Evolutionary conservation across 2,113 vertebrate genomes (phyloP).

Genomic region (Lycaon pictus): DNA sequence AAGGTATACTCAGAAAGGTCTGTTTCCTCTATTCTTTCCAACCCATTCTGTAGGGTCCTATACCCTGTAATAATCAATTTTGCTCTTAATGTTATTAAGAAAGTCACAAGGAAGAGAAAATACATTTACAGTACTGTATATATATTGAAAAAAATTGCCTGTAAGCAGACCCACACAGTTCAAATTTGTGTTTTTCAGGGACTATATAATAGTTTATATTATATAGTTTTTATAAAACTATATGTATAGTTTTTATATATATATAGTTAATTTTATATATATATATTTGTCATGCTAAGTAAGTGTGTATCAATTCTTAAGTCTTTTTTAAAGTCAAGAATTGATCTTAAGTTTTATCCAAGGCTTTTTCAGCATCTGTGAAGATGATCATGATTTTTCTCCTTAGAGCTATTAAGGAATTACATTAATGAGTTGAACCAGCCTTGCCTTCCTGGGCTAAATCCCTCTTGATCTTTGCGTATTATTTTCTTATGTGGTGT

Average conservation of each 20-base stretch:
- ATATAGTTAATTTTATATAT: too few relatives aligned
- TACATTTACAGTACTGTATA: neutral
- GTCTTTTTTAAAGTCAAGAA: neutral
- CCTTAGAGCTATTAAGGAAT: neutral
- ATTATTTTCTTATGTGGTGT: neutral
- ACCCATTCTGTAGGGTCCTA: neutral
- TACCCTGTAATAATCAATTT: neutral
- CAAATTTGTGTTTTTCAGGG: neutral
- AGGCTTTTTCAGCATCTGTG: neutral
- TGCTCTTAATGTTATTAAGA: neutral
- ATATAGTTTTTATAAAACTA: too few relatives aligned
- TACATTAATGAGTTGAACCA: neutral
- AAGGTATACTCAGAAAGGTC: neutral
- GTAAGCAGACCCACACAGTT: neutral
- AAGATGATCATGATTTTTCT: neutral
- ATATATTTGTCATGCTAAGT: neutral
- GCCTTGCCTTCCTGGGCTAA: neutral
- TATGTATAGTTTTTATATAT: too few relatives aligned
- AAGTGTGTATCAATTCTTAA: neutral
- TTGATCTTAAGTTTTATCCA: conserved; percentile 22
- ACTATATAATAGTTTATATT: too few relatives aligned
- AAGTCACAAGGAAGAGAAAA: neutral
- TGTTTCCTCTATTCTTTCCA: neutral
- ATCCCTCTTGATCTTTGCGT: neutral
- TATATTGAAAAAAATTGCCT: neutral